Base-by-base conservation (phyloP, 2,797 vertebrate genomes). In the Eutrigla gurnardus region DNA sequence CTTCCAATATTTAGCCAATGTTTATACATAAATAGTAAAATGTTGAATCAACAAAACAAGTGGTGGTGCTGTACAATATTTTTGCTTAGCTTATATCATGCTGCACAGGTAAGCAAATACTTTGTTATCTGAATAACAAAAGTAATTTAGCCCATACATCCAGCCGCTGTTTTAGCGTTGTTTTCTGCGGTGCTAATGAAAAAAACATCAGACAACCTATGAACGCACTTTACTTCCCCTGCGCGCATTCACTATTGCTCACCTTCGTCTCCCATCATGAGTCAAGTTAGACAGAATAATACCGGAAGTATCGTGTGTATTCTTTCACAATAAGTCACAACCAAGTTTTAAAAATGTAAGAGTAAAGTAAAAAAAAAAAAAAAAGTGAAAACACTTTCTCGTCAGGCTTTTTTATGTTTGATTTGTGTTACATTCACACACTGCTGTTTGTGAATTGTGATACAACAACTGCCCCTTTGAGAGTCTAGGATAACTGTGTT, bases 241-340 rank as follows among this genome's bases (percentile, higher is more conserved):
- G 35, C 7, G 55, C 40, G n/a, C 45, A 53, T 67, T 4, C 70
- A 25, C 35, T 9, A 6, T 15, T 7, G 35, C 32, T 73, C 60
- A 83, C 65, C 80, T 66, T n/a, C 57, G 36, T 13, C 43, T 6
- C 1, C 17, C n/a, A 6, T 9, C 32, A 36, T 35, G 40, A 32
- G 10, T 71, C 35, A 70, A 75, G 14, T 12, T 1, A 4, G 14
- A 39, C 17, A 52, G 3, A 39, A 6, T n/a, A 39, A 13, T 6
- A 70, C 40, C 66, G 70, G 75, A 89, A 60, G 17, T 45, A 12
- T 0, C 0, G 0, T 0, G 3, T 1, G 0, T 2, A 0, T 54
- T 14, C 25, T 59, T 88, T 80, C 78, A 84, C 0, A 86, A 81
- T 84, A 87, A 25, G 25, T 25, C 25, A 25, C 25, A 25, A 25